These are phyloP conservation scores for Apamea anceps DNA, from an alignment of 2,888 invertebrate genomes.

Conservation along the genomic window DNA sequence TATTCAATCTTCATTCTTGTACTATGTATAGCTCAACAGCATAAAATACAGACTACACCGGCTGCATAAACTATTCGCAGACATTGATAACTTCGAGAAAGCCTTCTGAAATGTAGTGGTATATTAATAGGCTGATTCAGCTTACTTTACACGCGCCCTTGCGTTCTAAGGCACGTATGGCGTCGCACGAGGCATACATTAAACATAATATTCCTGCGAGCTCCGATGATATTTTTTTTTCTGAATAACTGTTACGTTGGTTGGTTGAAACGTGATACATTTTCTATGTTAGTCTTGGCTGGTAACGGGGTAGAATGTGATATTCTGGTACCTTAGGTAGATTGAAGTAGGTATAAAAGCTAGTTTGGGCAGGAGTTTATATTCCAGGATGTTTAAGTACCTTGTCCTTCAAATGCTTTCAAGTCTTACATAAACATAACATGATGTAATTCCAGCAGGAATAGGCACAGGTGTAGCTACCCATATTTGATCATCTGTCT, in stretches of 20 bases:
- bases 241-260: conserved; percentile 42
- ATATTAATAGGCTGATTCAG: conserved; percentile 64
- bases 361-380: background rate
- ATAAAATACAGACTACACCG: conserved; percentile 29
- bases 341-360: background rate
- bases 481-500: no score
- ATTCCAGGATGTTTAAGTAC: background rate
- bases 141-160: conserved; percentile 57
- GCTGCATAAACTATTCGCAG: conserved; percentile 50
- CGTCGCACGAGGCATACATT: conserved; percentile 63
- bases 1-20: background rate
- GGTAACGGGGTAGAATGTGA: conserved; percentile 18
- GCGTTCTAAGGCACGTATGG: conserved; percentile 50
- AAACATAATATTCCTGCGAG: conserved; percentile 56
- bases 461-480: no score
- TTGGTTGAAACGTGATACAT: conserved; percentile 44
- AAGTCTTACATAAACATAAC: no score
- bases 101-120: conserved; percentile 50
- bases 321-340: conserved; percentile 14
- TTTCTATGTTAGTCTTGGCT: conserved; percentile 39
- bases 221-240: conserved; percentile 58
- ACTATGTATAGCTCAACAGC: background rate
- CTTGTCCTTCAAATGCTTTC: background rate
- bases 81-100: conserved; percentile 53
- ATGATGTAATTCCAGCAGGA: no score